Base-by-base conservation (phyloP, 2,797 vertebrate species). In the Channa striata region DNA sequence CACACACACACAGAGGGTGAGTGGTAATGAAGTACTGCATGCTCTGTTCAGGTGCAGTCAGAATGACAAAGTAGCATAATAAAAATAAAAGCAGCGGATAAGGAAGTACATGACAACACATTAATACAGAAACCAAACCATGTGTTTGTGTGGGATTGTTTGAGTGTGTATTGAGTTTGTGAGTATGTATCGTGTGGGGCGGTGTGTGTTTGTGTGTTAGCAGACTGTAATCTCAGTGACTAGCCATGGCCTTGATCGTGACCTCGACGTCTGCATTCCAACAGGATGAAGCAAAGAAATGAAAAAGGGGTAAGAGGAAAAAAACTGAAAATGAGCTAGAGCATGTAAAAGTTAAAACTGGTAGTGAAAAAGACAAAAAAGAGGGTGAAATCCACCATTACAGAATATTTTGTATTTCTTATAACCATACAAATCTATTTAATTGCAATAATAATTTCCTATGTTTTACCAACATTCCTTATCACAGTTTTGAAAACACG, bases 31-130 rank as follows among this genome's bases (percentile, higher is more conserved):
- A 56, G 48, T 20, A 17, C 25, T 17, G 16, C 14, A 44, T 37
- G 68, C 54, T 75, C 66, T 8, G 14, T 83, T 80, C 80, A 85
- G 82, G 77, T 80, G 82, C 69, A 71, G 76, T 83, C 81, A 84
- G 57, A 34, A 87, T 87, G 83, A 91, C 79, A 62, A 86, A 87
- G 84, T 33, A 73, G 75, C 66, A 46, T 19, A 67, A 73, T 11
- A 77, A 74, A 59, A 86, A 70, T 68, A 73, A 89, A 85, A 69
- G 74, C 74, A 75, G 77, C 49, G 53, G 61, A 89, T 74, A 52
- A 68, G 86, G 83, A 90, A 91, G 84, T 75, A 12, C 78, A 79
- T 82, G 87, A 87, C 85, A 84, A 76, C 63, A 50, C 83, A 87
- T 87, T 87, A 82, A 89, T 87, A 83, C 58, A 63, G 25, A 77